A percentile compares a stretch with the other conserved stretches of the same genome.
phyloP scores from a whole-genome alignment of 2,797 vertebrate genomes.

The Atherinosoma microstoma region DNA sequence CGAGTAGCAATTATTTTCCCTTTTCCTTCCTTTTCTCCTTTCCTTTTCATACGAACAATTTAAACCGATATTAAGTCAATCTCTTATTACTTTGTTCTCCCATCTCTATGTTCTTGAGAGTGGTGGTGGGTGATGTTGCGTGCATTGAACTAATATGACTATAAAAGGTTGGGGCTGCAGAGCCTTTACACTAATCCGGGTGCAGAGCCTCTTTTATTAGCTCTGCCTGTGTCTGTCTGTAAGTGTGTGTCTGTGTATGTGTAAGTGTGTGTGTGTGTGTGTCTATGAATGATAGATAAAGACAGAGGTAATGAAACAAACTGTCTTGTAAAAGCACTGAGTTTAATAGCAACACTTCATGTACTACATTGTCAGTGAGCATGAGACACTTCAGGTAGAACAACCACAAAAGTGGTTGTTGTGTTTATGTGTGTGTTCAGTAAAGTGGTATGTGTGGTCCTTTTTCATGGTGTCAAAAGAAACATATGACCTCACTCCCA shows the following conservation, averaged over 20 bases:
- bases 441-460: slow-evolving; percentile 43
- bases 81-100: slow-evolving; percentile 42
- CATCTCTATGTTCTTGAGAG: slow-evolving; percentile 47
- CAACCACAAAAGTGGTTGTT: slow-evolving; percentile 16
- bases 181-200: slow-evolving; percentile 72
- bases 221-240: slow-evolving; percentile 57
- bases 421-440: slow-evolving; percentile 34
- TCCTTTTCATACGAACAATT: slow-evolving; percentile 30
- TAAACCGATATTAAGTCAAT: slow-evolving; percentile 48
- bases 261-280: slow-evolving; percentile 18
- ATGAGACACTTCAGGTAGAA: slow-evolving; percentile 22
- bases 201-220: slow-evolving; percentile 75
- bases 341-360: slow-evolving; percentile 12
- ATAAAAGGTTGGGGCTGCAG: slow-evolving; percentile 75
- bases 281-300: slow-evolving; percentile 21
- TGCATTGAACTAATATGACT: slow-evolving; percentile 77
- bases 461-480: slow-evolving; percentile 57
- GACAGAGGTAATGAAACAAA: slow-evolving; percentile 35
- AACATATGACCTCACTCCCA: slow-evolving; percentile 66
- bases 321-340: slow-evolving; percentile 10
- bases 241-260: slow-evolving; percentile 37
- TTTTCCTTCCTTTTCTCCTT: slow-evolving; percentile 9
- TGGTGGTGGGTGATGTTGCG: slow-evolving; percentile 67
- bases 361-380: slow-evolving; percentile 11
- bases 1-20: neutral